A percentile compares a stretch with the other conserved stretches of the same genome.
Conservation (phyloP, 1,140 invertebrate genomes). For the Homarus americanus region DNA sequence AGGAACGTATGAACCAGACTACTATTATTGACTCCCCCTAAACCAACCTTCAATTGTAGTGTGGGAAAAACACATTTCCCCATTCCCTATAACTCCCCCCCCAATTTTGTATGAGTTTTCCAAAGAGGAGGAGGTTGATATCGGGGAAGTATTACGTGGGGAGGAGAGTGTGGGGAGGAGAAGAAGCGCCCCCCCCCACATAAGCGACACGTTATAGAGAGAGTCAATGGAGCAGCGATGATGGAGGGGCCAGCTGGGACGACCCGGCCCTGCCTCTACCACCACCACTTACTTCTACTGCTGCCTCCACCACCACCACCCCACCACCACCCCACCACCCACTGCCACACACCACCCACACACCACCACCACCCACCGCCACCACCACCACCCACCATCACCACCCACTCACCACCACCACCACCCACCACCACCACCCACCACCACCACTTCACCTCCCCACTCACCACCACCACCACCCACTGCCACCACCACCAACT, state of each 20-base stretch:
- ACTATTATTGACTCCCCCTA: too few relatives aligned
- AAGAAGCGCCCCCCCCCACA: neutral
- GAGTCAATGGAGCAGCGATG: neutral
- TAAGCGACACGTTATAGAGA: neutral
- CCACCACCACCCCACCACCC: neutral
- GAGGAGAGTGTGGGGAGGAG: neutral
- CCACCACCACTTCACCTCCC: neutral
- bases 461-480: too few relatives aligned
- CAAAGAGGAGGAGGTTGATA: too few relatives aligned
- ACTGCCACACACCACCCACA: neutral
- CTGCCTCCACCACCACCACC: neutral
- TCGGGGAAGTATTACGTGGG: too few relatives aligned
- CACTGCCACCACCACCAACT: too few relatives aligned
- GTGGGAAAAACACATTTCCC: too few relatives aligned
- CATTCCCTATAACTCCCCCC: too few relatives aligned
- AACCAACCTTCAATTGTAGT: too few relatives aligned
- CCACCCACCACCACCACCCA: neutral
- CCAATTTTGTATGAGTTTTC: too few relatives aligned
- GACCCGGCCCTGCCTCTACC: neutral
- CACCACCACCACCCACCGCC: neutral
- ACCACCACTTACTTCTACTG: neutral
- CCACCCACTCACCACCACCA: neutral
- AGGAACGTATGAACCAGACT: too few relatives aligned
- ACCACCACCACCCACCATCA: neutral
- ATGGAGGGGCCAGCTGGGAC: too few relatives aligned